These are phyloP conservation scores for Podargus strigoides DNA, from an alignment of 2,797 vertebrate species.

Conservation along the genomic window DNA sequence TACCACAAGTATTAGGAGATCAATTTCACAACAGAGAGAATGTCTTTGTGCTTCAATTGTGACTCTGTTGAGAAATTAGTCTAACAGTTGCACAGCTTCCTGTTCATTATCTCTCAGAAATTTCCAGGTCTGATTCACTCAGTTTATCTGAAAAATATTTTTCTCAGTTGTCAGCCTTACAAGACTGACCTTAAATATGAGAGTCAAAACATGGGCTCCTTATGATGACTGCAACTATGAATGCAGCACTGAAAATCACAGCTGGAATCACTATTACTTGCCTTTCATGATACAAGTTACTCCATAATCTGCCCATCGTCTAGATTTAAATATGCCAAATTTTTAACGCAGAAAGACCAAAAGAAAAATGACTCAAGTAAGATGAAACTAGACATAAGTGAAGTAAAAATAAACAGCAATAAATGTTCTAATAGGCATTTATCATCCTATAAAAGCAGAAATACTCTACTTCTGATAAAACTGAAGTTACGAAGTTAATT, in stretches of 20 bases:
- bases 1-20: background rate
- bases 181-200: background rate
- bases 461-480: background rate
- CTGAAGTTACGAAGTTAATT: background rate
- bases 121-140: background rate
- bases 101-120: background rate
- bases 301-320: background rate
- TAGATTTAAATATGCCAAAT: background rate
- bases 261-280: background rate
- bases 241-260: background rate
- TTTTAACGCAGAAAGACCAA: background rate
- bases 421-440: background rate
- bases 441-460: background rate
- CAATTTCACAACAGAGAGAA: background rate
- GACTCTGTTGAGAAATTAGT: background rate
- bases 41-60: background rate
- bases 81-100: background rate
- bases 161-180: background rate
- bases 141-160: background rate
- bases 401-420: background rate
- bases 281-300: background rate
- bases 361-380: background rate
- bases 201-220: background rate
- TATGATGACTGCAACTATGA: background rate
- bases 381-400: background rate